Conservation (phyloP, 2,797 vertebrate genomes). For the Glossophaga mutica region DNA sequence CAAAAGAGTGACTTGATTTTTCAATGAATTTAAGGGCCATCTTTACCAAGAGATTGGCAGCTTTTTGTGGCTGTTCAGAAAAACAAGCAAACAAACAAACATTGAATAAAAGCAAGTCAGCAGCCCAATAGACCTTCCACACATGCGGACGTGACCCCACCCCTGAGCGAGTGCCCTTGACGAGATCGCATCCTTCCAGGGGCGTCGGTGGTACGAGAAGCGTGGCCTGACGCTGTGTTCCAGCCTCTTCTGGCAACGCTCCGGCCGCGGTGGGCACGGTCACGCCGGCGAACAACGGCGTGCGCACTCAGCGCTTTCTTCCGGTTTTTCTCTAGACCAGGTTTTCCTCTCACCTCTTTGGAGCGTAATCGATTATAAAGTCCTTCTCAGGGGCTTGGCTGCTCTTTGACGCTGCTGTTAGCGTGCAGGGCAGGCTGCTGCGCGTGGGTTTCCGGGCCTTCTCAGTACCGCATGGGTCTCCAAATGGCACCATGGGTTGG, state of each 20-base stretch:
- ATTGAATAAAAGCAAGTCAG: not conserved
- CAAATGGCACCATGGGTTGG: not conserved
- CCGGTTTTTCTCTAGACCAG: not conserved
- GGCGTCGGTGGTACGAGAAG: not conserved
- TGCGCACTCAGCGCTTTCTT: not conserved
- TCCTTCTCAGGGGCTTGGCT: not conserved
- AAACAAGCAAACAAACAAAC: not conserved
- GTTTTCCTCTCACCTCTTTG: no score
- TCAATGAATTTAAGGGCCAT: not conserved
- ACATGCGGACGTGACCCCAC: not conserved
- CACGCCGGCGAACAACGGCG: no score
- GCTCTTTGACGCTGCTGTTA: not conserved
- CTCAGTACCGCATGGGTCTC: rapidly evolving
- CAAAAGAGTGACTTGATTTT: not conserved
- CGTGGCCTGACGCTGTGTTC: not conserved
- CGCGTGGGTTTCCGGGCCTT: rapidly evolving
- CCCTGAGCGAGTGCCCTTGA: not conserved
- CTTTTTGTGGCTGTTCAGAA: not conserved
- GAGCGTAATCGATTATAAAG: not conserved
- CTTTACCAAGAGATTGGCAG: not conserved
- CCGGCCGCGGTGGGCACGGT: not conserved
- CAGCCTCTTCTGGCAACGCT: not conserved
- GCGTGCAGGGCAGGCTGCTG: rapidly evolving
- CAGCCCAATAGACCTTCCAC: not conserved
- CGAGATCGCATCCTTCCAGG: not conserved